These are phyloP conservation scores for Danaus chrysippus DNA, from an alignment of 2,888 invertebrate species.

Conservation along the genomic window DNA sequence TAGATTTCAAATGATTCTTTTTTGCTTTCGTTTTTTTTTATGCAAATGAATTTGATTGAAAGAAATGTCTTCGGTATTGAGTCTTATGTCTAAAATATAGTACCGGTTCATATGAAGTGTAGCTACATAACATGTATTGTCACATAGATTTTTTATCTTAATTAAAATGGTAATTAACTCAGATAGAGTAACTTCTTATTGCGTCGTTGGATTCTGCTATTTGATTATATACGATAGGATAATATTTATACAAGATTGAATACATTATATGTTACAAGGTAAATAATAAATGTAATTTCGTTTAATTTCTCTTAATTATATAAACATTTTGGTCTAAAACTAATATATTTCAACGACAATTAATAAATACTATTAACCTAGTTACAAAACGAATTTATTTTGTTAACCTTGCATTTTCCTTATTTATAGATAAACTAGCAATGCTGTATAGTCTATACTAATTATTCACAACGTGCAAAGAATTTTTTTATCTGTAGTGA, in stretches of 20 bases:
- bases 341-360: constrained; percentile 24
- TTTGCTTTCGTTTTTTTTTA: too few relatives aligned
- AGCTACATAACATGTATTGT: neutral
- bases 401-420: constrained; percentile 34
- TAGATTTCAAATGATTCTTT: too few relatives aligned
- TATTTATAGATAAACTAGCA: constrained; percentile 30
- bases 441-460: constrained; percentile 27
- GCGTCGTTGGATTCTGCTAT: constrained; percentile 28
- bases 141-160: constrained; percentile 17
- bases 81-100: too few relatives aligned
- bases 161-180: constrained; percentile 34
- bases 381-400: constrained; percentile 31
- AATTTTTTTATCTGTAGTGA: constrained; percentile 19
- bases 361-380: constrained; percentile 29
- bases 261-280: too few relatives aligned
- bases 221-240: constrained; percentile 11
- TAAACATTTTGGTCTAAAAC: constrained; percentile 1
- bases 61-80: too few relatives aligned
- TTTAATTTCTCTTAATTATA: too few relatives aligned
- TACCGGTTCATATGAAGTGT: too few relatives aligned
- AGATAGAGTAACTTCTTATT: constrained; percentile 26
- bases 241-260: neutral
- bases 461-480: constrained; percentile 23
- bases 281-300: too few relatives aligned
- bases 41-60: too few relatives aligned